Evolutionary conservation across 2,888 invertebrate genomes (phyloP).

Genomic region (Dryobota labecula): DNA sequence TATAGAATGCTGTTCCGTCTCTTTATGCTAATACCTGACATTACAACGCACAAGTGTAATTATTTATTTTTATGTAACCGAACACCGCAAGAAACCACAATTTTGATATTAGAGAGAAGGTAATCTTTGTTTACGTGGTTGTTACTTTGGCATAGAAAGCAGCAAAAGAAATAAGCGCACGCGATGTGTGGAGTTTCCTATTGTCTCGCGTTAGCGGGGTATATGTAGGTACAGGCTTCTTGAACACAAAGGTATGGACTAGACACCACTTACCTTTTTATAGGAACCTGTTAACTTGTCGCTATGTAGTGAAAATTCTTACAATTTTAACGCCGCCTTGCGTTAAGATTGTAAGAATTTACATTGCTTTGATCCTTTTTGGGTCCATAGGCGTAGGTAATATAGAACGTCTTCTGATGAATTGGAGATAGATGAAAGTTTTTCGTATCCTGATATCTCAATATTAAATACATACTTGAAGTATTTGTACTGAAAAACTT

Average conservation of each 20-base stretch:
- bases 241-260: conserved; percentile 21
- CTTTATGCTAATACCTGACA: conserved; percentile 58
- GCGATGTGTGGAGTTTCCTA: conserved; percentile 40
- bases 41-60: conserved; percentile 48
- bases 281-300: conserved; percentile 8
- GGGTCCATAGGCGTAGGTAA: not conserved
- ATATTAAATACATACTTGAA: not conserved
- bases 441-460: not conserved
- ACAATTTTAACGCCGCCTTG: not conserved
- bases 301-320: not conserved
- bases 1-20: conserved; percentile 57
- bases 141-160: conserved; percentile 19
- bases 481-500: too few relatives aligned
- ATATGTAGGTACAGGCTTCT: conserved; percentile 8
- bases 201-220: conserved; percentile 23
- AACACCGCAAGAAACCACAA: conserved; percentile 4
- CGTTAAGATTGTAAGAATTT: too few relatives aligned
- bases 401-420: not conserved
- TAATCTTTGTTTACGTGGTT: conserved; percentile 5
- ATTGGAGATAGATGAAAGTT: not conserved
- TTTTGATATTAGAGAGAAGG: conserved; percentile 6
- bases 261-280: conserved; percentile 33
- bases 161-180: conserved; percentile 31
- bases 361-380: not conserved
- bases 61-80: conserved; percentile 53